Evolutionary conservation across 2,797 vertebrate genomes (phyloP), one percentile per base, ranked within the genome.

Genomic region (Microchirus variegatus): DNA sequence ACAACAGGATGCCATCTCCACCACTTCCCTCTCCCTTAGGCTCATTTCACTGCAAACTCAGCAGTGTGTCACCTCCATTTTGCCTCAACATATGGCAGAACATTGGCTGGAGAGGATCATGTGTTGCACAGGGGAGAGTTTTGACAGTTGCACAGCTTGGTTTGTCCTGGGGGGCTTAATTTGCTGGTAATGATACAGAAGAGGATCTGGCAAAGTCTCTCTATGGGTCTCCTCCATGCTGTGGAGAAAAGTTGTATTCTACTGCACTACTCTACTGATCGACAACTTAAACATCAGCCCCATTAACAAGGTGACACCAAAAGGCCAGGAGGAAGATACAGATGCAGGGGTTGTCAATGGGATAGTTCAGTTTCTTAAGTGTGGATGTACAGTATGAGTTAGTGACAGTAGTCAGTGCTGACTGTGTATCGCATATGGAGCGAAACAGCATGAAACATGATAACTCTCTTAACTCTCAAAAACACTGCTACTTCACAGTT

Each of bases 71-170:
- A 51, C 76, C 65, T 75, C 59, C 68, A 11, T 78, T 82, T 81
- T 71, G 68, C 72, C 69, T 83, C 63, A 87, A 81, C 87, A 90
- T 88, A 89, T 87, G 89, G 86, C 71, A 50, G 36, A 47, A 53
- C 73, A 59, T 65, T 53, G 54, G 66, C 73, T 69, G 72, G 63
- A 73, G 71, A 73, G 13, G 73, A 85, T 67, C 48, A 46, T 48
- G 64, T 69, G 70, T 80, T 53, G 59, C 77, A 72, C 78, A 54
- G 53, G 81, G 75, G 81, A 72, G 54, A 17, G 63, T 42, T 80
- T 75, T 87, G 83, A 88, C 86, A 89, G 73, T 63, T 63, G 17
- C 78, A 53, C 45, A 47, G 77, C 65, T 78, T 54, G 71, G 54
- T 77, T 63, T 69, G 46, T 70, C 75, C 82, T 46, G 14, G 63